These are phyloP conservation scores for Kryphioiulus occultus DNA, from an alignment of 2,888 invertebrate species.

Conservation along the genomic window DNA sequence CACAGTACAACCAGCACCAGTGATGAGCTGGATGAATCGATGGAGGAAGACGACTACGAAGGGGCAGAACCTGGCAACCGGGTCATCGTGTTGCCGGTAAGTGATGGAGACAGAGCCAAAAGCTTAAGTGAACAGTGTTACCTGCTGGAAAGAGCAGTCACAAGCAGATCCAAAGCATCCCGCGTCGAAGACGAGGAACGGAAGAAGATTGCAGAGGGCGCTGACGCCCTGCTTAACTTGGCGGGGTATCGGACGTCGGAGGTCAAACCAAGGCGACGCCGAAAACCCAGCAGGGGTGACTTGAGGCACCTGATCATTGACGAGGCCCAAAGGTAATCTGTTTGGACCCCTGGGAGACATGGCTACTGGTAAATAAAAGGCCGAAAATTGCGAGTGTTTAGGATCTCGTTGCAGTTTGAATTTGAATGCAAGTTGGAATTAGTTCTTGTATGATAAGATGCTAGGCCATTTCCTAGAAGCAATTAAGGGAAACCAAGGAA, in stretches of 20 bases:
- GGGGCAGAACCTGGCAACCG: not conserved
- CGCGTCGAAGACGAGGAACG: slow-evolving; percentile 59
- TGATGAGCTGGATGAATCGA: slow-evolving; percentile 35
- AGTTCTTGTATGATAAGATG: no score
- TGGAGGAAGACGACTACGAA: slow-evolving; percentile 15
- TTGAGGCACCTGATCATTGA: slow-evolving; percentile 45
- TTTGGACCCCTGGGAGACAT: not conserved
- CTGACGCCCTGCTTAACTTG: slow-evolving; percentile 78
- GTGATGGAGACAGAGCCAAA: not conserved
- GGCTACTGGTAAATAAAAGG: not conserved
- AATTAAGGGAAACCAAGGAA: no score
- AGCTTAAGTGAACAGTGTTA: not conserved
- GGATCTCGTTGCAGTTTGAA: not conserved
- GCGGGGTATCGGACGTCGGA: slow-evolving; percentile 68
- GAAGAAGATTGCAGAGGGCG: slow-evolving; percentile 77
- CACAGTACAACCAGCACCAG: slow-evolving; percentile 39
- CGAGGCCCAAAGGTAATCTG: slow-evolving; percentile 43
- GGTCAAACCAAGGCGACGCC: not conserved
- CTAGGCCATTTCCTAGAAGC: no score
- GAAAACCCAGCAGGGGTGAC: slow-evolving; percentile 45
- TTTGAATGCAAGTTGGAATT: not conserved
- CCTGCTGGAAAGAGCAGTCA: not conserved
- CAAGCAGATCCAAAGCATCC: not conserved
- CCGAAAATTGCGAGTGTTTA: not conserved
- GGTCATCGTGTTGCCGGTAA: slow-evolving; percentile 13